phyloP scores from a whole-genome alignment of 2,797 vertebrate species.

The Falco peregrinus region DNA sequence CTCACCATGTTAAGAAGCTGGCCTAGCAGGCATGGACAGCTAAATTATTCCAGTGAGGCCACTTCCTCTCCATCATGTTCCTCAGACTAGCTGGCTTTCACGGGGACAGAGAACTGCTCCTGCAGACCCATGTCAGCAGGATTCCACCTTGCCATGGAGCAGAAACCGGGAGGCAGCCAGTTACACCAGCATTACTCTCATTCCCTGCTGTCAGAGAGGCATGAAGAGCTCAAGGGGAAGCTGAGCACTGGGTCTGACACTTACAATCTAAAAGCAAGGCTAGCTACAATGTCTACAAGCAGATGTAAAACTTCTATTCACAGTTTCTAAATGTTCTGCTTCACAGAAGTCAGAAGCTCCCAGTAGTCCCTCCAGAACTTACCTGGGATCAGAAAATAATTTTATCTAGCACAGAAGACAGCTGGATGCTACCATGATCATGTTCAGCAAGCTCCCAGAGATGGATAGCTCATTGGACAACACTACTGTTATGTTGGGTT shows the following conservation, averaged over 20 bases:
- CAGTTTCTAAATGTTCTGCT: slow-evolving; percentile 30
- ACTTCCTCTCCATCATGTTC: background rate
- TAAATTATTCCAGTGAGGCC: background rate
- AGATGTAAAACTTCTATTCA: background rate
- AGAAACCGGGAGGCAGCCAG: background rate
- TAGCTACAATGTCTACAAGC: background rate
- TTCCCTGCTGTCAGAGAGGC: background rate
- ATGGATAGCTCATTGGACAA: background rate
- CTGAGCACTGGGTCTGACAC: background rate
- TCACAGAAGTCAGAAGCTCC: background rate
- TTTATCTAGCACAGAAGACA: background rate
- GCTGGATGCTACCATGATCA: fast-evolving
- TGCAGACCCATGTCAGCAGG: background rate
- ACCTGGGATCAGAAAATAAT: slow-evolving; percentile 9
- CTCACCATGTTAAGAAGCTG: background rate
- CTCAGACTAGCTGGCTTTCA: background rate
- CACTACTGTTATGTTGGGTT: background rate
- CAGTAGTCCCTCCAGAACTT: background rate
- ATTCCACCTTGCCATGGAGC: background rate
- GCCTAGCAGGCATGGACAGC: background rate
- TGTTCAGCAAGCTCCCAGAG: background rate
- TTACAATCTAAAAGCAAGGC: background rate
- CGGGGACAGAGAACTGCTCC: background rate
- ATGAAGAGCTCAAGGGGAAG: background rate
- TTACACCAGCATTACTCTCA: background rate